phyloP scores from a whole-genome alignment of 2,797 vertebrate species.

The Poeciliopsis infans region DNA sequence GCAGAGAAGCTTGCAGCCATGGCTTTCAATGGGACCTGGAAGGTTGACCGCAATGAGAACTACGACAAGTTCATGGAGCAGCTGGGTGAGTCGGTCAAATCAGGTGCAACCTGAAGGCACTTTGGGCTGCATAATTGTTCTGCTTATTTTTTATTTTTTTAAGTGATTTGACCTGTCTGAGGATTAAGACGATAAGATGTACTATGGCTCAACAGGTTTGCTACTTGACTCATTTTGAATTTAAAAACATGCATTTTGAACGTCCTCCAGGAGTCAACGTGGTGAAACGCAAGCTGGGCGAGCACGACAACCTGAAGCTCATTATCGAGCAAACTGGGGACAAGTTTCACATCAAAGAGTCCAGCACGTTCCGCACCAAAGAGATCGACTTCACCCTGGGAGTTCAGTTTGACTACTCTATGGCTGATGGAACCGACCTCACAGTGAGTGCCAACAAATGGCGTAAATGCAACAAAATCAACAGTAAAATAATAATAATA shows the following conservation, averaged over 20 bases:
- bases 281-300: slow-evolving; percentile 91
- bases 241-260: background rate
- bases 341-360: slow-evolving; percentile 89
- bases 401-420: slow-evolving; percentile 83
- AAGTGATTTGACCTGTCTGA: background rate
- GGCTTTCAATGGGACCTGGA: slow-evolving; percentile 89
- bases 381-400: slow-evolving; percentile 90
- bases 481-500: background rate
- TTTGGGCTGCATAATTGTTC: background rate
- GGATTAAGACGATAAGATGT: background rate
- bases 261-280: slow-evolving; percentile 83
- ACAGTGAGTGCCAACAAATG: slow-evolving; percentile 60
- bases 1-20: slow-evolving; percentile 69
- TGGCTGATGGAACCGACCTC: slow-evolving; percentile 93
- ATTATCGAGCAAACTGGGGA: slow-evolving; percentile 88
- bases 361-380: slow-evolving; percentile 87
- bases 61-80: slow-evolving; percentile 93
- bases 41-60: slow-evolving; percentile 87
- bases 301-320: slow-evolving; percentile 92
- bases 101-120: background rate
- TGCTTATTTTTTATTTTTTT: background rate
- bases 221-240: background rate
- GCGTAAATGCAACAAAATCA: background rate
- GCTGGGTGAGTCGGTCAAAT: slow-evolving; percentile 84
- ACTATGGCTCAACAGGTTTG: background rate